Conservation (phyloP, 2,888 invertebrate species). For the Eupeodes luniger region DNA sequence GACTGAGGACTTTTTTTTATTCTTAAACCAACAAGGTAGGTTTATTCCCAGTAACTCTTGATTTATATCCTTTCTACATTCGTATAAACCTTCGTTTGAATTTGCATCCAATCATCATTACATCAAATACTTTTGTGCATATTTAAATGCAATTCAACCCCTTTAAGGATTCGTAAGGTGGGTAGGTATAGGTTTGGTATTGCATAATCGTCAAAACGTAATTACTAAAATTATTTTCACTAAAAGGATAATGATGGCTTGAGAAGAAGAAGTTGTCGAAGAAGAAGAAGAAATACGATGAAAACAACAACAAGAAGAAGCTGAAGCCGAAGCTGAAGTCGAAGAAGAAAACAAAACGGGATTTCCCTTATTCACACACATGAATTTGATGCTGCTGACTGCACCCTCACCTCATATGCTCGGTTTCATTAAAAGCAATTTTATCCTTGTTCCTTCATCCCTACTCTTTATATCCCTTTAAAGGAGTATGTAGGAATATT, state of each 20-base stretch:
- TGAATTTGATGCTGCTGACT: not conserved
- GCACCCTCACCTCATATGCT: slow-evolving; percentile 8
- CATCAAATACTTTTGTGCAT: slow-evolving; percentile 11
- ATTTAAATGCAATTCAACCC: slow-evolving; percentile 52
- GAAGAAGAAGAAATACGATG: not conserved
- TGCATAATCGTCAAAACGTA: slow-evolving; percentile 71
- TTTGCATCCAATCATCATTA: slow-evolving; percentile 69
- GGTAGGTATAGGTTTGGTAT: not conserved
- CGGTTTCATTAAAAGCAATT: slow-evolving; percentile 62
- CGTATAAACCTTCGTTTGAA: not conserved
- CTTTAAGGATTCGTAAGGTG: not conserved
- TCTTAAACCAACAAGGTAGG: not conserved
- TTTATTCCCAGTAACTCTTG: slow-evolving; percentile 27
- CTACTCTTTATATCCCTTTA: not conserved
- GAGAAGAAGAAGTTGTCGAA: slow-evolving; percentile 15
- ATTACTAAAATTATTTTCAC: slow-evolving; percentile 73
- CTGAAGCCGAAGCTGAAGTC: too few species aligned
- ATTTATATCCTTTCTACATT: slow-evolving; percentile 34
- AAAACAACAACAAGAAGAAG: not conserved
- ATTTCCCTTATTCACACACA: slow-evolving; percentile 35
- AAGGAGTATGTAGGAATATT: slow-evolving; percentile 23
- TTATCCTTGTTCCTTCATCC: slow-evolving; percentile 3
- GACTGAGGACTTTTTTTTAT: not conserved
- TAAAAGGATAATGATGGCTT: slow-evolving; percentile 35
- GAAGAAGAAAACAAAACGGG: not conserved